Evolutionary conservation across 2,888 invertebrate genomes (phyloP).

Genomic region (Mythimna albipuncta): DNA sequence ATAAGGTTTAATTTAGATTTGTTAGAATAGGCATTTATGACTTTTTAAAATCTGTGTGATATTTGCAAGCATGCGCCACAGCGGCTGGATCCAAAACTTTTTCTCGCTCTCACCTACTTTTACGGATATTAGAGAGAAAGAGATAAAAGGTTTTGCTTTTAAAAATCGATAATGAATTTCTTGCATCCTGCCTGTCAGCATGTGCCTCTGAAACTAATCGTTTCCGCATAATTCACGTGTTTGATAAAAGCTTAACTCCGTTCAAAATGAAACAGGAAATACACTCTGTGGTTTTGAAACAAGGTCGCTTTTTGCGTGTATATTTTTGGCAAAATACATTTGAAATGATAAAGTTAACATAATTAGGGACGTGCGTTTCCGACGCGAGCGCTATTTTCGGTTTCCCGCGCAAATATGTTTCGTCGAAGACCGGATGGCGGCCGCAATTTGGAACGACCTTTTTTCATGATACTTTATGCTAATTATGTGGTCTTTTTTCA

Average conservation of each 20-base stretch:
- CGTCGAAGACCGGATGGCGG: conserved; percentile 74
- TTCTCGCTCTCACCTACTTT: conserved; percentile 63
- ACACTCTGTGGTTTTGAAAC: rapidly evolving
- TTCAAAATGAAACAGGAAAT: conserved; percentile 33
- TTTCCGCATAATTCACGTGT: conserved; percentile 76
- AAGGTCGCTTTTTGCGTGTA: conserved; percentile 49
- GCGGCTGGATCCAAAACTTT: conserved; percentile 71
- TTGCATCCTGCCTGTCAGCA: conserved; percentile 88
- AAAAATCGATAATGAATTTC: conserved; percentile 87
- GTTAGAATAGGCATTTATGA: rapidly evolving
- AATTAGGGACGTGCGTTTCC: conserved; percentile 85
- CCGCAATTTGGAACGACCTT: conserved; percentile 65
- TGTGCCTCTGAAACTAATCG: conserved; percentile 88
- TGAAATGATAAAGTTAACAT: conserved; percentile 63
- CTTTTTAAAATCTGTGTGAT: conserved; percentile 19
- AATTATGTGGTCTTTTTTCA: conserved; percentile 50
- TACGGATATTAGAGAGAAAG: conserved; percentile 52
- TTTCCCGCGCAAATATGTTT: conserved; percentile 86
- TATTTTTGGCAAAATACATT: conserved; percentile 54
- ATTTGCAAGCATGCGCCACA: conserved; percentile 77
- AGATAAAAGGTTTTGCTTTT: conserved; percentile 74
- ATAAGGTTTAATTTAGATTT: conserved; percentile 41
- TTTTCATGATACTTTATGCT: conserved; percentile 57
- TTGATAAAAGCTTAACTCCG: conserved; percentile 63
- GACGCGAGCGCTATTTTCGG: conserved; percentile 80